Evolutionary conservation across 2,113 vertebrate genomes (phyloP), one percentile per base, ranked within the genome.

Genomic region (Zeus faber): DNA sequence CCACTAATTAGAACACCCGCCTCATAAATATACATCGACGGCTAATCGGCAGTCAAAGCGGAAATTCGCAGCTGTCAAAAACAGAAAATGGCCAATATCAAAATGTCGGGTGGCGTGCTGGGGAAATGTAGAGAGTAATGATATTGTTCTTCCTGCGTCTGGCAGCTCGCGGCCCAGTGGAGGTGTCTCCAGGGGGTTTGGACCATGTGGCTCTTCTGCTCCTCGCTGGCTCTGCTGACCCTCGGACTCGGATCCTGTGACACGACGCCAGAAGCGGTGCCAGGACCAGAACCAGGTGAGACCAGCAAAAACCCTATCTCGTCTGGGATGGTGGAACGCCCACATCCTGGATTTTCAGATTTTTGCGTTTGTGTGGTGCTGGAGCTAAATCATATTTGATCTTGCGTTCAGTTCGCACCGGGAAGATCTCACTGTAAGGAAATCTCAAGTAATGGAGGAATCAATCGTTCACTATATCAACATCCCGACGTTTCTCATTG

Each of bases 181-280:
- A 70, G 55, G 43, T 8, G 55, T 33, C 24, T 50, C 47, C 22
- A 17, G 7, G 63, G 48, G 66, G 75, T 59, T 62, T 69, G 55
- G 62, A 85, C 62, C 81, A 91, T 91, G 89, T 81, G 82, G 84
- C 66, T 83, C 44, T 46, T 86, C 58, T 72, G 71, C 67, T 83
- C 50, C 68, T 73, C 71, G 49, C 62, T 91, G 78, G 72, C 78
- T 50, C 75, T 87, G 65, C 55, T 89, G 79, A 59, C 67, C 43
- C 63, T 88, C 67, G 58, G 67, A 69, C 68, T 82, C 1, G 70
- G 74, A 73, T 81, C 73, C 16, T 83, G 85, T 62, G 83, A 82
- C 58, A 49, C 23, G 2, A 21, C 63, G 62, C 48, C 49, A n/a
- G n/a, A n/a, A n/a, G n/a, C n/a, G n/a, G n/a, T n/a, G n/a, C n/a